These are phyloP conservation scores for Drosophila koepferae DNA, from an alignment of 2,888 invertebrate species.

Conservation along the genomic window DNA sequence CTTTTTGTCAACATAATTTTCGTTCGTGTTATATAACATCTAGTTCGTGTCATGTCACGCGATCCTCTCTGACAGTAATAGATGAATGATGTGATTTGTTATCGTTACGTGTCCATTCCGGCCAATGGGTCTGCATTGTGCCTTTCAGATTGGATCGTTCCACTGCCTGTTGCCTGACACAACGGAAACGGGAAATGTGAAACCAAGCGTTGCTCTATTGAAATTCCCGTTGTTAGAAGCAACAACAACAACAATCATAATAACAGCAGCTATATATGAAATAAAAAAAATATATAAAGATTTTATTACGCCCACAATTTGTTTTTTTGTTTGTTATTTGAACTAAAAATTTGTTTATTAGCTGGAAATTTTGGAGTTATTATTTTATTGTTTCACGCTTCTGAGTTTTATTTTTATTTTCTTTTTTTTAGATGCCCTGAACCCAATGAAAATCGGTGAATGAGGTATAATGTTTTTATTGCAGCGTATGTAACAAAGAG, in stretches of 20 bases:
- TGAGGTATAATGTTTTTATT: not conserved
- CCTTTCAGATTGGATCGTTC: conserved; percentile 43
- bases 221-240: conserved; percentile 38
- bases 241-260: conserved; percentile 13
- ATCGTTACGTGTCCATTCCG: conserved; percentile 29
- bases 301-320: conserved; percentile 54
- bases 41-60: conserved; percentile 30
- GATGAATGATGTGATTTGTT: conserved; percentile 18
- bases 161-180: conserved; percentile 37
- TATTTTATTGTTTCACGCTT: conserved; percentile 61
- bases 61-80: conserved; percentile 1
- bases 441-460: not conserved
- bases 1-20: not conserved
- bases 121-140: conserved; percentile 29
- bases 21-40: not conserved
- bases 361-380: conserved; percentile 61
- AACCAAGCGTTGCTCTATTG: conserved; percentile 73
- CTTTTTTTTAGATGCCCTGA: not conserved
- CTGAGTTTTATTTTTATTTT: conserved; percentile 43
- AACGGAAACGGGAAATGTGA: conserved; percentile 81
- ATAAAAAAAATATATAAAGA: conserved; percentile 39
- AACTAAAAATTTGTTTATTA: conserved; percentile 66
- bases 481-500: not conserved
- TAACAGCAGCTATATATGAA: conserved; percentile 24
- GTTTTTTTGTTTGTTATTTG: conserved; percentile 33